phyloP scores from a whole-genome alignment of 2,113 vertebrate genomes.

The Furnarius figulus region DNA sequence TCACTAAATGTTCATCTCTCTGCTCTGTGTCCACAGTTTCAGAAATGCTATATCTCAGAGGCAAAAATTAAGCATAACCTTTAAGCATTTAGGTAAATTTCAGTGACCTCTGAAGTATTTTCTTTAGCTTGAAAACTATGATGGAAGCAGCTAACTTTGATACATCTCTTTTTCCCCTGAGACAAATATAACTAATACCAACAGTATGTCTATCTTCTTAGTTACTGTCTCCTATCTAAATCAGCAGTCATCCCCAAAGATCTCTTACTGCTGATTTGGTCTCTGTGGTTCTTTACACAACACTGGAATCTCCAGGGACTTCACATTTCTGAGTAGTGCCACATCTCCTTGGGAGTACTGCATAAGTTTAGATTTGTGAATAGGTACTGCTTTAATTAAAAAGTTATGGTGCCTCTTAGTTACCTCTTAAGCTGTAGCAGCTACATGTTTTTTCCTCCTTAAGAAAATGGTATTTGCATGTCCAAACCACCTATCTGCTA shows the following conservation, averaged over 20 bases:
- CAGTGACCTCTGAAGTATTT: background rate
- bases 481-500: background rate
- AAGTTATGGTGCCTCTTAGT: background rate
- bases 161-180: background rate
- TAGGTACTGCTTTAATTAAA: background rate
- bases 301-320: background rate
- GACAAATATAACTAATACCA: background rate
- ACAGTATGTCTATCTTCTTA: background rate
- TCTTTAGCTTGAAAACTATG: background rate
- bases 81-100: background rate
- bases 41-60: background rate
- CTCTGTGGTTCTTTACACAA: background rate
- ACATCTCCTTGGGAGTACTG: background rate
- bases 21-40: background rate
- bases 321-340: background rate
- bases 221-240: background rate
- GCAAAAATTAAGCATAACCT: background rate
- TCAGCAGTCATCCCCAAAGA: background rate
- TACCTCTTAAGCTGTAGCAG: background rate
- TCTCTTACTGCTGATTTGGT: background rate
- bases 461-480: background rate
- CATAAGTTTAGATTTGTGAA: background rate
- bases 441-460: background rate
- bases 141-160: background rate
- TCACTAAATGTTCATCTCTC: background rate